Evolutionary conservation across 2,888 invertebrate species (phyloP), one percentile per base, ranked within the genome.

Genomic region (Nysson spinosus): DNA sequence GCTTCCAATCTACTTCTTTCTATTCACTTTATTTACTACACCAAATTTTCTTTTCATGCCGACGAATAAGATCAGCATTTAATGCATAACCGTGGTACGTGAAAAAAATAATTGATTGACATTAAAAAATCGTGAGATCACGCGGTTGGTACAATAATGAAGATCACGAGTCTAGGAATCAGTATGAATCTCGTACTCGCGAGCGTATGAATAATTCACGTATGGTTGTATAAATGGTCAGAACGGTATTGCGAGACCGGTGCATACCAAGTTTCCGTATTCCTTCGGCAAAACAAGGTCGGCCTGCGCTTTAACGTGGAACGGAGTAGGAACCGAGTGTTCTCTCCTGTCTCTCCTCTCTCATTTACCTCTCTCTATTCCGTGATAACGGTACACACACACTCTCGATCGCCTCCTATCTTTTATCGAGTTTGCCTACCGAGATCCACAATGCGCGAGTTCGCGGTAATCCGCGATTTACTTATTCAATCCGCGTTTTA

Each of bases 311-410:
- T 58, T 49, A 46, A 63, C 35, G 30, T 37, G 24, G 30, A 49
- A 51, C 35, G 26, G n/a, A 19, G 42, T 42, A 47, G 39, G 40
- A 46, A 28, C 28, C 46, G n/a, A n/a, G n/a, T n/a, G n/a, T n/a
- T n/a, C n/a, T n/a, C n/a, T n/a, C n/a, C n/a, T n/a, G n/a, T 26
- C 26, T 7, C 14, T 17, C 30, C 40, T 35, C 40, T 51, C 42
- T 47, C 49, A 22, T 51, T 43, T 51, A 46, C 37, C 30, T 37
- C 43, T 63, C 34, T 52, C 26, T 49, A 51, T 58, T 47, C 35
- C 30, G 3, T 17, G 34, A 55, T 68, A 71, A 71, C 66, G 71
- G 71, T 62, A 70, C 39, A 12, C 7, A n/a, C n/a, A 2, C 20
- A 11, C n/a, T 6, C 42, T 4, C 28, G 22, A 52, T 46, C 30